phyloP scores from a whole-genome alignment of 37 sponge, comb jelly and placozoan species.

The Cliona cf. orientalis region DNA sequence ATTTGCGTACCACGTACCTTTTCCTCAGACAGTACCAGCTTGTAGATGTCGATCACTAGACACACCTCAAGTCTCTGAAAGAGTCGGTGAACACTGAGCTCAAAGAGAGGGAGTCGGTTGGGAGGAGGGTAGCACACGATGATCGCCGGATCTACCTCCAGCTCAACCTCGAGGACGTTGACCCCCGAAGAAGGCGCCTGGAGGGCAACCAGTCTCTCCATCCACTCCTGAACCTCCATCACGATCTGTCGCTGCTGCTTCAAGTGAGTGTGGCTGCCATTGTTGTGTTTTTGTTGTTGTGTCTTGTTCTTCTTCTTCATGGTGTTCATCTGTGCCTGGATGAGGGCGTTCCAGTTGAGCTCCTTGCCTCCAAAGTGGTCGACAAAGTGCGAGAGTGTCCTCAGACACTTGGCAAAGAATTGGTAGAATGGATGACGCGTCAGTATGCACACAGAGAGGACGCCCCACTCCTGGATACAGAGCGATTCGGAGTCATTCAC shows the following conservation, averaged over 20 bases:
- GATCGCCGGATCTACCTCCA: constrained; percentile 68
- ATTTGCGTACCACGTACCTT: constrained; percentile 54
- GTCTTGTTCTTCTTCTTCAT: neutral
- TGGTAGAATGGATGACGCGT: constrained; percentile 54
- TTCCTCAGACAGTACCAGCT: constrained; percentile 69
- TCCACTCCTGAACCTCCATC: constrained; percentile 67
- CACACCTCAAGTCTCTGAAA: constrained; percentile 57
- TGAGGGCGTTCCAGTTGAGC: constrained; percentile 44
- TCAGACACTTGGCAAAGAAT: constrained; percentile 62
- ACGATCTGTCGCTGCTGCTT: neutral
- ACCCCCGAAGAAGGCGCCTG: constrained; percentile 31
- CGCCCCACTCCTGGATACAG: constrained; percentile 41
- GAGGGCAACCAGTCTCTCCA: constrained; percentile 39
- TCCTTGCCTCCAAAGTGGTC: constrained; percentile 37
- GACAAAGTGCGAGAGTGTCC: constrained; percentile 48
- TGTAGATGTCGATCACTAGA: constrained; percentile 62
- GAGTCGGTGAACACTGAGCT: constrained; percentile 54
- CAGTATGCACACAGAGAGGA: constrained; percentile 75
- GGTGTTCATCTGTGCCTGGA: neutral
- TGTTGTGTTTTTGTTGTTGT: no score
- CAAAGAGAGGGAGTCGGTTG: constrained; percentile 57
- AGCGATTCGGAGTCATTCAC: constrained; percentile 31
- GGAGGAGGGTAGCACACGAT: constrained; percentile 57
- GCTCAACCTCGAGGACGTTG: constrained; percentile 68
- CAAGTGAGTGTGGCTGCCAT: neutral